A percentile compares a stretch with the other conserved stretches of the same genome.
Conservation (phyloP, 2,797 vertebrate genomes). For the Benthosema pterotum region DNA sequence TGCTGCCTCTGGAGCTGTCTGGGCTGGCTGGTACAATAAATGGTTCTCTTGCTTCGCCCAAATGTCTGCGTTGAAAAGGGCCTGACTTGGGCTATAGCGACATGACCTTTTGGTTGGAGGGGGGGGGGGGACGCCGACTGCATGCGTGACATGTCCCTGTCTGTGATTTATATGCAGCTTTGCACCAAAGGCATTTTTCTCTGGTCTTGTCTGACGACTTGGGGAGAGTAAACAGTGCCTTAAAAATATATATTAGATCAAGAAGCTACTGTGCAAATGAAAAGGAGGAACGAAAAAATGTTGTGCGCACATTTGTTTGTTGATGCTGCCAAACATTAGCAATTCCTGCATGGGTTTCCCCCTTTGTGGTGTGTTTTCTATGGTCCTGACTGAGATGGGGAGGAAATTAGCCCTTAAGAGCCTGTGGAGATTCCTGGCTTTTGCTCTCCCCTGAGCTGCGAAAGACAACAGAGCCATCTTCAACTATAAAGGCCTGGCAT, state of each 20-base stretch:
- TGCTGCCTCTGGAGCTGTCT: conserved; percentile 63
- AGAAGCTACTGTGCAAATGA: conserved; percentile 16
- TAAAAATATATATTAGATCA: not conserved
- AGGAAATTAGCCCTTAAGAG: conserved; percentile 74
- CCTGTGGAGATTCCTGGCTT: conserved; percentile 68
- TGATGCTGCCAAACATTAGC: conserved; percentile 47
- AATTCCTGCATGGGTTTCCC: conserved; percentile 49
- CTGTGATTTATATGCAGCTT: conserved; percentile 13
- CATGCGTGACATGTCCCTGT: not conserved
- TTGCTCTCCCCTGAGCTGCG: conserved; percentile 69
- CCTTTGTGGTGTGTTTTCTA: conserved; percentile 55
- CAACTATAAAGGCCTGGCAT: conserved; percentile 46
- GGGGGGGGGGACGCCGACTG: not conserved
- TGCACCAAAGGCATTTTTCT: conserved; percentile 25
- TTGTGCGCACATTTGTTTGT: conserved; percentile 33
- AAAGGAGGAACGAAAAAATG: not conserved
- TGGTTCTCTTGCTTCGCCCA: conserved; percentile 31
- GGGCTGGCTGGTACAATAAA: conserved; percentile 58
- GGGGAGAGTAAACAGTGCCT: conserved; percentile 28
- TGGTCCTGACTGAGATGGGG: conserved; percentile 57
- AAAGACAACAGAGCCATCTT: conserved; percentile 72
- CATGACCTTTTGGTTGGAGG: not conserved
- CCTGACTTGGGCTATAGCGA: not conserved
- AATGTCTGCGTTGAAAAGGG: conserved; percentile 34
- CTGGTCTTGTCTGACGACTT: conserved; percentile 32